A percentile compares a stretch with the other conserved stretches of the same genome.
Conservation (phyloP, 2,113 vertebrate species). For the Marmota flaviventris region DNA sequence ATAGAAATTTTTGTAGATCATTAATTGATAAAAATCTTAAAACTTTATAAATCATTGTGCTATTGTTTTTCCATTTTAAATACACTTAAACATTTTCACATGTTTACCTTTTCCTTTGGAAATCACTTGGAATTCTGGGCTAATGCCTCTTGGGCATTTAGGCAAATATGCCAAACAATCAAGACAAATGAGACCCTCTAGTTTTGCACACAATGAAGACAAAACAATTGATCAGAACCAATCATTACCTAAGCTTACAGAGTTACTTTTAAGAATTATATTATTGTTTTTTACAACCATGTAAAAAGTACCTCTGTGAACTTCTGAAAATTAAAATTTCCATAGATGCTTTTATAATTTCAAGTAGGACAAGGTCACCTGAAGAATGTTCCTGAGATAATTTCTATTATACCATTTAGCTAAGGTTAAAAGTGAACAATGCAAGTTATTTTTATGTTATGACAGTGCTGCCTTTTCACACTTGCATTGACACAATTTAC, state of each 20-base stretch:
- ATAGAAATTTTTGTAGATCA: neutral
- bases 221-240: constrained; percentile 34
- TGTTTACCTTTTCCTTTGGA: constrained; percentile 23
- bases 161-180: neutral
- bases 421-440: constrained; percentile 53
- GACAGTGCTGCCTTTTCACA: constrained; percentile 35
- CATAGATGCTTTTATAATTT: constrained; percentile 30
- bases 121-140: constrained; percentile 18
- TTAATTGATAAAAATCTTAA: constrained; percentile 43
- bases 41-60: neutral
- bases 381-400: constrained; percentile 1
- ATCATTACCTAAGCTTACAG: neutral
- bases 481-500: constrained; percentile 27
- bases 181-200: neutral
- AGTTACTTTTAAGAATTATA: constrained; percentile 48
- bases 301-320: neutral
- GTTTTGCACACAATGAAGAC: neutral
- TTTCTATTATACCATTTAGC: neutral
- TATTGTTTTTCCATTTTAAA: constrained; percentile 41
- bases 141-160: constrained; percentile 31
- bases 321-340: constrained; percentile 54
- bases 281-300: neutral
- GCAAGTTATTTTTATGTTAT: constrained; percentile 58
- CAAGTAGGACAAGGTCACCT: neutral
- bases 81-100: neutral